Base-by-base conservation (phyloP, 2,888 invertebrate species). In the Neoscelio sp. region DNA sequence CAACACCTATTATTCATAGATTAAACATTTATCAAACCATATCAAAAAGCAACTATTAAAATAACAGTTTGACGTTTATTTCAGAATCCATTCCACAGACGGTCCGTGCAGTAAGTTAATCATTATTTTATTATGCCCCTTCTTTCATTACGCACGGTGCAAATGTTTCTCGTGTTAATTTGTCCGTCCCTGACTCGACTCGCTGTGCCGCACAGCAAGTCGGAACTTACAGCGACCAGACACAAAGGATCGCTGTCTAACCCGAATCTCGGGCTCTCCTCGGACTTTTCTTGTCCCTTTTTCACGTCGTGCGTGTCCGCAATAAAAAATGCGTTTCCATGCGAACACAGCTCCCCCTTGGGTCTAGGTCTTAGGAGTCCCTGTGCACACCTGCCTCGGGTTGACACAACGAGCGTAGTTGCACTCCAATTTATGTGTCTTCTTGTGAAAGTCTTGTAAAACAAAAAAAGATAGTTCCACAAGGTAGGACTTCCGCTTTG, bases 241-340 rank as follows among this genome's bases (percentile, higher is more conserved):
- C 28, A 28, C 28, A 28, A 28, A 28, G 28, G 7, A 28, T 28
- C 28, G 28, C 7, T 28, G 28, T 28, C 7, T 6, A 6, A n/a
- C 1, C 28, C 28, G 28, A 28, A 28, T 28, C 28, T 28, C 28
- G 7, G 28, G 28, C 7, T 1, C n/a, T 28, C 4, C 28, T 1
- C 7, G 4, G 28, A 28, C 28, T 28, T 28, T 28, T n/a, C n/a
- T 28, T 7, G 1, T 28, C 28, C 28, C n/a, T 28, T 7, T 2
- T 28, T 28, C 28, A 18, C 28, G 54, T 54, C 28, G 54, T 54
- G 54, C 30, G 17, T 38, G 38, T 7, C 48, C 28, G 48, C 38
- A 13, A 62, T 62, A 62, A 48, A n/a, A 48, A 62, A 38, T 62
- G 62, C 48, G 62, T 62, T 62, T 62, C 62, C 62, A 62, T 62